Evolutionary conservation across 2,113 vertebrate genomes (phyloP).

Genomic region (Camarhynchus parvulus): DNA sequence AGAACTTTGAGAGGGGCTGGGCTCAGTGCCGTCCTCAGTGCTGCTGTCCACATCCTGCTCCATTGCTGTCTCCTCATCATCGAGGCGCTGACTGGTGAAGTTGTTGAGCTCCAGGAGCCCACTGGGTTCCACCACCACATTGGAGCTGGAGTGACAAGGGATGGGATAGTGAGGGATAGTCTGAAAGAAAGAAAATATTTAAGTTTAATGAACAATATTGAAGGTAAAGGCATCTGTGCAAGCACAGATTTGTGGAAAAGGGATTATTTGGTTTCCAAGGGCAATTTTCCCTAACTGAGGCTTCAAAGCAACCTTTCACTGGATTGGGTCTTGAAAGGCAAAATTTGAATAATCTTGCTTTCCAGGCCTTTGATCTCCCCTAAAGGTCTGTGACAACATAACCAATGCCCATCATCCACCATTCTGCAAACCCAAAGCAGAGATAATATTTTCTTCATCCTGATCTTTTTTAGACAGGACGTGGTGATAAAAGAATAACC

Average conservation of each 20-base stretch:
- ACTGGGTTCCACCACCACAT: constrained; percentile 97
- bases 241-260: neutral
- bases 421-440: neutral
- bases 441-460: neutral
- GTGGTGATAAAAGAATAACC: neutral
- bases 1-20: constrained; percentile 81
- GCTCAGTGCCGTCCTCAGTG: constrained; percentile 87
- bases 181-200: constrained; percentile 74
- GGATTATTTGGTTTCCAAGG: neutral
- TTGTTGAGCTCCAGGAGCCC: constrained; percentile 97
- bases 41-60: constrained; percentile 93
- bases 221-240: neutral
- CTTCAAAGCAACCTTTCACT: neutral
- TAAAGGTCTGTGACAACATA: neutral
- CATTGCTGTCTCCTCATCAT: constrained; percentile 89
- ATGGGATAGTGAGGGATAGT: constrained; percentile 96
- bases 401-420: neutral
- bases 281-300: neutral
- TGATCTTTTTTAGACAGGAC: neutral
- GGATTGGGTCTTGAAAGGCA: neutral
- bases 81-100: constrained; percentile 96
- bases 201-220: neutral
- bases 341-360: neutral
- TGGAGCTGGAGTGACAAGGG: constrained; percentile 96
- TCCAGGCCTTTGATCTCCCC: neutral